Conservation (phyloP, 2,888 invertebrate genomes). For the Hydrotaea cyrtoneurina region DNA sequence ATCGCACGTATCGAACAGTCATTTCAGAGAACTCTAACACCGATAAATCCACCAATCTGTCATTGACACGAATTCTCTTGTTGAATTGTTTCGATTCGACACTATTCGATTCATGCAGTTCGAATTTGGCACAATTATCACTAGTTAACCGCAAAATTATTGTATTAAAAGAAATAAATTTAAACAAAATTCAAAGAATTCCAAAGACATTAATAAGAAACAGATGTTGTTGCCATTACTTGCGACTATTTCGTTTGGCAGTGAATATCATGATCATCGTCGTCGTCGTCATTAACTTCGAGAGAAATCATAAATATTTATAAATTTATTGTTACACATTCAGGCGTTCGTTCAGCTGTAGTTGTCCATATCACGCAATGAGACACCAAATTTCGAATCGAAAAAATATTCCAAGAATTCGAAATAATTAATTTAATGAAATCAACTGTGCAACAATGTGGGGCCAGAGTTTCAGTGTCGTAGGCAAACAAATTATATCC, state of each 20-base stretch:
- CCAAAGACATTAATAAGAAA: constrained; percentile 59
- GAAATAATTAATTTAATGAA: background rate
- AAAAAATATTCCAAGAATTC: background rate
- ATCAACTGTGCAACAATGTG: too few species aligned
- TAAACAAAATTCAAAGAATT: constrained; percentile 57
- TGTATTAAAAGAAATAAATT: constrained; percentile 18
- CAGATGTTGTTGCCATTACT: constrained; percentile 50
- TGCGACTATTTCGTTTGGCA: too few species aligned
- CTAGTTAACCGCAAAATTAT: constrained; percentile 6
- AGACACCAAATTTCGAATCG: background rate
- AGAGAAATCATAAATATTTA: constrained; percentile 56
- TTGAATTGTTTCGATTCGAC: background rate
- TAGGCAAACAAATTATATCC: too few species aligned
- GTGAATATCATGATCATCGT: too few species aligned
- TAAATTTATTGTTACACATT: background rate
- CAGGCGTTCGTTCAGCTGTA: background rate
- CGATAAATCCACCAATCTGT: constrained; percentile 43
- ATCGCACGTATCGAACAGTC: background rate
- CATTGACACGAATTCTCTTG: constrained; percentile 62
- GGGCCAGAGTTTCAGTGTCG: too few species aligned
- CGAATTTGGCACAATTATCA: background rate
- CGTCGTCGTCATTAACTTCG: constrained; percentile 33
- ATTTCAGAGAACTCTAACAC: background rate
- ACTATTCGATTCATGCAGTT: background rate
- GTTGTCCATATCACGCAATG: background rate